phyloP scores from a whole-genome alignment of 2,797 vertebrate species.

The Fringilla coelebs region DNA sequence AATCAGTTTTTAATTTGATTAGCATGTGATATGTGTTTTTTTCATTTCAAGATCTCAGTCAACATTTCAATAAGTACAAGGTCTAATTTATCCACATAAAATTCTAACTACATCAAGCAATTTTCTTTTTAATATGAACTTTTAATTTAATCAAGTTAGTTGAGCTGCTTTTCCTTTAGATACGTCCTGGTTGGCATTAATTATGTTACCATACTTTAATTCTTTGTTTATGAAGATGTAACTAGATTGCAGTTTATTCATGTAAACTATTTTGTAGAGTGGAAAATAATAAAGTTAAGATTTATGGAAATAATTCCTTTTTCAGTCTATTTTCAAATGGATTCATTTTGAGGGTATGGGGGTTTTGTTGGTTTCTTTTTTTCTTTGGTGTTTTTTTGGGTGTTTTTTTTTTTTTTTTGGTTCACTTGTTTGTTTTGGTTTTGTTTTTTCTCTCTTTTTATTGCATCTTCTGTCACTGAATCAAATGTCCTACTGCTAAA shows the following conservation, averaged over 20 bases:
- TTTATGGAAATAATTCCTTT: not conserved
- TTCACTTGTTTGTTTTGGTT: not conserved
- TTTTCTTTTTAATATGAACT: not conserved
- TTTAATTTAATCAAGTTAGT: constrained; percentile 16
- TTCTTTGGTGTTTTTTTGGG: not conserved
- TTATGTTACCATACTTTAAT: constrained; percentile 6
- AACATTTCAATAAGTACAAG: not conserved
- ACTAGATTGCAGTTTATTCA: not conserved
- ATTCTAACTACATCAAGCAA: not conserved
- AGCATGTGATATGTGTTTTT: not conserved
- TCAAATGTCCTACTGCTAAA: not conserved
- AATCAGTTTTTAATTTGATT: constrained; percentile 42
- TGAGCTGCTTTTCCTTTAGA: not conserved
- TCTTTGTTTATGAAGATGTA: not conserved
- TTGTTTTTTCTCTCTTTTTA: not conserved
- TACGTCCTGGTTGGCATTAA: not conserved
- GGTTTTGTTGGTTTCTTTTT: not conserved
- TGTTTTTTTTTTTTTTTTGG: not conserved
- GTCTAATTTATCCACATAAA: not conserved
- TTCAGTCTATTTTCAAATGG: not conserved
- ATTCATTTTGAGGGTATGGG: not conserved
- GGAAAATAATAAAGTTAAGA: not conserved
- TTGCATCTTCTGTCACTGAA: not conserved
- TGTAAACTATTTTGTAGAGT: not conserved
- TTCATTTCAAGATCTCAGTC: not conserved